Base-by-base conservation (phyloP, 2,113 vertebrate species). In the Natator depressus region DNA sequence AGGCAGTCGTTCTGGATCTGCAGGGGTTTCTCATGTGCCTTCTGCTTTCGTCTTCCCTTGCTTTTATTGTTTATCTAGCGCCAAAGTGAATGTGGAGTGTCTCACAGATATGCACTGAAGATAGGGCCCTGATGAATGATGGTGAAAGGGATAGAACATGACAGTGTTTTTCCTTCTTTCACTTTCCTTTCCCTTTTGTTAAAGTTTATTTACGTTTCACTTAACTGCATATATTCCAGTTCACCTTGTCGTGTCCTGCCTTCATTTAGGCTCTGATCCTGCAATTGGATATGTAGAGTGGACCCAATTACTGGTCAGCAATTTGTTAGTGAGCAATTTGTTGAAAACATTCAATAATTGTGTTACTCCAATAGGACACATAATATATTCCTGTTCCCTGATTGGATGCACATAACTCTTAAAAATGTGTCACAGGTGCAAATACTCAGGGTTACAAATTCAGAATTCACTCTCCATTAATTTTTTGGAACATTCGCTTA, bases 1-100 rank as follows among this genome's bases (percentile, higher is more conserved):
- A 99, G 99, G 98, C 99, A 99, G 98, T 99, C 99, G 95, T 99
- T 99, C 97, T 99, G 99, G 92, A 99, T 98, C 98, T 99, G 99
- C 97, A 99, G 97, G 31, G 99, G 99, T 98, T 98, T 99, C 98
- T 99, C 99, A 69, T 99, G 98, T 62, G 11, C 8, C 1, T 87
- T 4, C 54, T 80, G n/a, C 62, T 91, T 93, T 92, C 94, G 31
- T 50, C 75, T 84, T 10, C 6, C 31, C 89, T 53, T 85, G 31
- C n/a, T 85, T 72, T 53, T 96, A n/a, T n/a, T 59, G 11, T 92
- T 96, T 91, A 62, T 86, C 54, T 94, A 12, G 29, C 82, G 29
- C 59, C 20, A 87, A 62, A 2, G 12, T 65, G 27, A 19, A 2
- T 29, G 35, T 14, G 3, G 55, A 51, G 51, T 19, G 53, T 31